These are phyloP conservation scores for Heterocephalus glaber DNA, from an alignment of 2,113 vertebrate genomes.

Conservation along the genomic window DNA sequence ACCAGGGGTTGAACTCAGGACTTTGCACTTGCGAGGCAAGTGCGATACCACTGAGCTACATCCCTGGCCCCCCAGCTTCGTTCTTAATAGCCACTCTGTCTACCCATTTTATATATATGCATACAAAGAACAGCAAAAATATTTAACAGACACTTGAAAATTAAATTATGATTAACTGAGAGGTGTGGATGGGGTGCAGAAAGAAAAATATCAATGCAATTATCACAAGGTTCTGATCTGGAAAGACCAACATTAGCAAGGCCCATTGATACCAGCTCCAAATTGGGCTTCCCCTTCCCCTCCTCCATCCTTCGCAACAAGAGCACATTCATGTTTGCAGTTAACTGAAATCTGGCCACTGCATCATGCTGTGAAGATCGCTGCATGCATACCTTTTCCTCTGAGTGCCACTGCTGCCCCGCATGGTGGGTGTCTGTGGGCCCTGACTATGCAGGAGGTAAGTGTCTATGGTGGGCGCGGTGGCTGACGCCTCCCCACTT, in stretches of 20 bases:
- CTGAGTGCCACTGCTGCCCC: conserved; percentile 88
- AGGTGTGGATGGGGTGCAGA: conserved; percentile 69
- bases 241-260: not conserved
- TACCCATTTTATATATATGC: not conserved
- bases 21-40: no score
- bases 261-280: not conserved
- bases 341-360: conserved; percentile 84
- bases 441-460: conserved; percentile 88
- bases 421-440: conserved; percentile 86
- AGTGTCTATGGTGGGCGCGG: conserved; percentile 88
- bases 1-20: no score
- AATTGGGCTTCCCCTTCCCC: conserved; percentile 63
- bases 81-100: conserved; percentile 66
- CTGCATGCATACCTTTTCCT: conserved; percentile 89
- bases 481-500: conserved; percentile 90
- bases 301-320: conserved; percentile 71
- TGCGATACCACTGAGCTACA: no score
- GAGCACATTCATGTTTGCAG: conserved; percentile 76
- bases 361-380: conserved; percentile 85
- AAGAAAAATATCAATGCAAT: conserved; percentile 67
- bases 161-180: conserved; percentile 64
- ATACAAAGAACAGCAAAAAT: conserved; percentile 78
- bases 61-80: not conserved
- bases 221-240: conserved; percentile 71
- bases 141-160: conserved; percentile 79